phyloP scores from a whole-genome alignment of 1,140 invertebrate genomes.

The Phymorhynchus buccinoides region DNA sequence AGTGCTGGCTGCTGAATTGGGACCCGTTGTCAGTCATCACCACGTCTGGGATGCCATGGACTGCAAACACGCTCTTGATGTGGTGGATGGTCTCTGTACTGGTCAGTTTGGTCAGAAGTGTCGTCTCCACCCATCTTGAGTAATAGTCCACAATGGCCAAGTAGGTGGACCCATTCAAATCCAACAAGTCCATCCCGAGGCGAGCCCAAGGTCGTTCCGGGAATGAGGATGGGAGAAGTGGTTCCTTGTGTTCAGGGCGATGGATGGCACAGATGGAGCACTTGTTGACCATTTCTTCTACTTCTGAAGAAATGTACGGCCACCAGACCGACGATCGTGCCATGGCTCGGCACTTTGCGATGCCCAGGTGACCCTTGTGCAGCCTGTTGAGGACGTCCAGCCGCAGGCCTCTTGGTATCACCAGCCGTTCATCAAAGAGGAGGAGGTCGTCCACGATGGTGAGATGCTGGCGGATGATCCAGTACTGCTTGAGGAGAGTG shows the following conservation, averaged over 20 bases:
- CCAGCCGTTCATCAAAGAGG: slow-evolving; percentile 28
- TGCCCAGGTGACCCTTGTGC: slow-evolving; percentile 44
- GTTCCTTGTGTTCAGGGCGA: slow-evolving; percentile 39
- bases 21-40: slow-evolving; percentile 55
- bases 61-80: slow-evolving; percentile 50
- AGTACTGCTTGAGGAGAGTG: background rate
- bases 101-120: background rate
- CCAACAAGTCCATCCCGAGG: slow-evolving; percentile 34
- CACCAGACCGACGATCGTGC: slow-evolving; percentile 36
- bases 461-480: slow-evolving; percentile 27
- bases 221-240: slow-evolving; percentile 38
- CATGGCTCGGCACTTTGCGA: slow-evolving; percentile 33
- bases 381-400: slow-evolving; percentile 23
- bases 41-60: slow-evolving; percentile 50
- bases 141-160: slow-evolving; percentile 50
- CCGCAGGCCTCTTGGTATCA: slow-evolving; percentile 41
- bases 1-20: slow-evolving; percentile 1
- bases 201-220: slow-evolving; percentile 44
- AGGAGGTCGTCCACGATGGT: slow-evolving; percentile 6
- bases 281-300: slow-evolving; percentile 27
- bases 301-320: slow-evolving; percentile 18
- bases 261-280: slow-evolving; percentile 43
- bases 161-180: slow-evolving; percentile 39
- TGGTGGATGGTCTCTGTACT: slow-evolving; percentile 1
- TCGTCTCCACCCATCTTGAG: slow-evolving; percentile 46